Evolutionary conservation across 2,888 invertebrate species (phyloP), one percentile per base, ranked within the genome.

Genomic region (Pristionchus japonicus): DNA sequence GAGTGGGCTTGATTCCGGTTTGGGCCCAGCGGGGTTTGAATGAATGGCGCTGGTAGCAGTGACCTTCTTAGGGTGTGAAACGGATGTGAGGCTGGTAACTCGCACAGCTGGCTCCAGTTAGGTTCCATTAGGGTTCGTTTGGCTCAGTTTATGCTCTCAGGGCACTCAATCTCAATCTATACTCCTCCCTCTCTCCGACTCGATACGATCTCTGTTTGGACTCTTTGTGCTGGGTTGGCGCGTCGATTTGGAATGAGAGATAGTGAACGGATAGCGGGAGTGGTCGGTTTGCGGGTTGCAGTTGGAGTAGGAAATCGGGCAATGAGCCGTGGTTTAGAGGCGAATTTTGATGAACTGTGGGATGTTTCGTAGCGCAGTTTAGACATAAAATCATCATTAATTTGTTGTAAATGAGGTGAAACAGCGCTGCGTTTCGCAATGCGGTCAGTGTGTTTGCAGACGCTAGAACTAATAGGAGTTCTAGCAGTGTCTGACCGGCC

Each of bases 101-200:
- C 70, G 15, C n/a, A 13, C 64, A 37, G 70, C 70, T 70, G 70
- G 37, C 31, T 70, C 70, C 70, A 20, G n/a, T 31, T 20, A 15
- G 70, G 70, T 70, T 70, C 37, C 70, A 70, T 37, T 70, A 31
- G 64, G 64, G 11, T 64, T 31, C 13, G 37, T 70, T 23, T 34
- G 70, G 70, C 37, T 70, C 70, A 37, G 64, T 64, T 64, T 23
- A 17, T 70, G 20, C 37, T 37, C 70, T 37, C 34, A 70, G 70
- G n/a, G 70, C 70, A 37, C 31, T 70, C 70, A 70, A 70, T 70
- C 70, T 70, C 70, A n/a, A n/a, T n/a, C n/a, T n/a, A n/a, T n/a
- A n/a, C n/a, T n/a, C n/a, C n/a, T n/a, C 23, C 70, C 37, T 70
- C 70, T 34, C 64, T 23, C 37, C 70, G 34, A 57, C 37, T 37